Percentiles rank a stretch among this genome's conserved stretches.
These are phyloP conservation scores for Zosterops borbonicus DNA, from an alignment of 2,113 vertebrate genomes.

Conservation along the genomic window DNA sequence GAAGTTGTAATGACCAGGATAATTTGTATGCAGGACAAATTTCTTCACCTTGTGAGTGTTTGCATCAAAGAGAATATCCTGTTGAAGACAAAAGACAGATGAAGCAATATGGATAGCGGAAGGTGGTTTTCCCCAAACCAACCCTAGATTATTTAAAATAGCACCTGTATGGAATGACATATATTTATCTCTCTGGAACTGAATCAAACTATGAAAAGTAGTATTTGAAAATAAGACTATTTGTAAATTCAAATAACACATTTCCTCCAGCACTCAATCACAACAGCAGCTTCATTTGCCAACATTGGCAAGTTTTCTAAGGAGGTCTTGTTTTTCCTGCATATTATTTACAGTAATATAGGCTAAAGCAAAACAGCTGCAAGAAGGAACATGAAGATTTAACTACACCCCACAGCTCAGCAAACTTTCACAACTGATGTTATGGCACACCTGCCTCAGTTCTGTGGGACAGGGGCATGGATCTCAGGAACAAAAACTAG, in stretches of 20 bases:
- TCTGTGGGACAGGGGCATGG: background rate
- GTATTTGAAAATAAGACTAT: background rate
- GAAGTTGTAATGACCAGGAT: constrained; percentile 98
- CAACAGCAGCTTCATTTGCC: background rate
- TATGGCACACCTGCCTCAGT: background rate
- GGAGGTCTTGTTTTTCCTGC: background rate
- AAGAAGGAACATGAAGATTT: background rate
- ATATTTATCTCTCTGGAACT: background rate
- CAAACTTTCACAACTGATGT: background rate
- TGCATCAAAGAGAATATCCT: constrained; percentile 98
- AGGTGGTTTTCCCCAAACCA: background rate
- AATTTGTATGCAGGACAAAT: constrained; percentile 98
- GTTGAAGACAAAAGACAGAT: background rate
- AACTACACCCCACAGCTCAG: background rate
- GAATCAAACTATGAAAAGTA: background rate
- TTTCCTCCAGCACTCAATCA: background rate
- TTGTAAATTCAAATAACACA: background rate
- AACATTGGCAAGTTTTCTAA: background rate
- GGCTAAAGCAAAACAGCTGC: background rate
- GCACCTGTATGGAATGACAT: background rate
- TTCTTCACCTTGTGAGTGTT: constrained; percentile 97
- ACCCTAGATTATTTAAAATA: background rate
- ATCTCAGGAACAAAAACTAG: background rate
- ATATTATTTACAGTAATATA: background rate
- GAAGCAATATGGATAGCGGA: background rate